These are phyloP conservation scores for Acrobasis repandana DNA, from an alignment of 2,888 invertebrate genomes.

Conservation along the genomic window DNA sequence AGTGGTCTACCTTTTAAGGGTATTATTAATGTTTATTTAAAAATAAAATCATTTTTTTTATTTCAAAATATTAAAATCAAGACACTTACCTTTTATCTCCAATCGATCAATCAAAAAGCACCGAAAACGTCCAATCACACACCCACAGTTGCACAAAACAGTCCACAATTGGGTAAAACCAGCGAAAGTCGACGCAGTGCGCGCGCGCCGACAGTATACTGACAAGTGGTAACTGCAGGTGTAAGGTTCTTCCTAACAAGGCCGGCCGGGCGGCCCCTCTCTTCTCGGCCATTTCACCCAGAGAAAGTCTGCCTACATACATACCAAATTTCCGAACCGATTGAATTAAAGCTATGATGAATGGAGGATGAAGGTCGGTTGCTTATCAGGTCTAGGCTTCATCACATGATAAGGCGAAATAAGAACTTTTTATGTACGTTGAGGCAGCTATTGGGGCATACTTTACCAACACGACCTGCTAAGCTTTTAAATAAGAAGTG, in stretches of 20 bases:
- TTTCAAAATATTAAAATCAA: constrained; percentile 15
- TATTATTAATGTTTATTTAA: neutral
- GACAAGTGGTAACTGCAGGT: constrained; percentile 78
- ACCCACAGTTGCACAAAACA: constrained; percentile 69
- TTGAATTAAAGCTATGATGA: constrained; percentile 63
- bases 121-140: constrained; percentile 49
- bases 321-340: constrained; percentile 81
- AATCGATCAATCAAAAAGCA: constrained; percentile 46
- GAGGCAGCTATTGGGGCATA: too few species aligned
- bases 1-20: neutral
- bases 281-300: constrained; percentile 72
- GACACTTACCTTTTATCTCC: constrained; percentile 59
- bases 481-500: too few species aligned
- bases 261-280: constrained; percentile 75
- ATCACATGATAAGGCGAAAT: too few species aligned
- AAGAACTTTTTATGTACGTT: too few species aligned
- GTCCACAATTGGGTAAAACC: constrained; percentile 57
- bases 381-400: neutral
- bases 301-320: constrained; percentile 83
- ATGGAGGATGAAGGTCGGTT: constrained; percentile 46
- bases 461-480: too few species aligned
- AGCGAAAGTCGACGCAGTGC: constrained; percentile 55
- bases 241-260: constrained; percentile 80
- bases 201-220: constrained; percentile 68
- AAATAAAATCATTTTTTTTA: too few species aligned